Evolutionary conservation across 2,797 vertebrate species (phyloP), one percentile per base, ranked within the genome.

Genomic region (Ataeniobius toweri): DNA sequence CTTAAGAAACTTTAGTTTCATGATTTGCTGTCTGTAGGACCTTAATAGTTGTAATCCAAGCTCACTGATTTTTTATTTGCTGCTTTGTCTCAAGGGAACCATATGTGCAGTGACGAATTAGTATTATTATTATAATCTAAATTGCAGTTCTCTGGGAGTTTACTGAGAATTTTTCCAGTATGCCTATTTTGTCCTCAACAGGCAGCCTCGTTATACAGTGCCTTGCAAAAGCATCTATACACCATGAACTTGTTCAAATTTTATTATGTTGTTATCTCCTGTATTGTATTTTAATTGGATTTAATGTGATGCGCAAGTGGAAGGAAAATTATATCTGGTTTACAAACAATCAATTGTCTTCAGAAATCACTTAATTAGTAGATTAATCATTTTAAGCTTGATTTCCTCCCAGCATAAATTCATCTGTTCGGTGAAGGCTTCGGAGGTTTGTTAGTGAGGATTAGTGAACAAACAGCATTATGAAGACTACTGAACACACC

Each of bases 31-130:
- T 56, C 83, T 75, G 48, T 31, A 75, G 51, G 70, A 75, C 41
- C 77, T 59, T 79, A 84, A 83, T 83, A 59, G 46, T 73, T 22
- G 73, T 76, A 70, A 86, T 84, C 76, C 51, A 75, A 65, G 83
- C 50, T 31, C 70, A 73, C 28, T 61, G 55, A 65, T 75, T 39
- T 65, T 16, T 75, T 74, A 53, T 7, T 53, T 50, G 55, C 36
- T 59, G 53, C 65, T 78, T 73, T 55, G 63, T 83, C 44, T 8
- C 31, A 22, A 44, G 82, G 50, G 67, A 59, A 80, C 8, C 16
- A 41, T 78, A 31, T 6, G 10, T 77, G 68, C 61, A 75, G 50
- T 14, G 53, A 58, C 48, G 6, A 73, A 74, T 65, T 31, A 36
- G 28, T 8, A 78, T 72, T 20, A 69, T 39, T 20, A 41, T n/a